Base-by-base conservation (phyloP, 1,140 invertebrate genomes). In the Pogonomyrmex californicus region DNA sequence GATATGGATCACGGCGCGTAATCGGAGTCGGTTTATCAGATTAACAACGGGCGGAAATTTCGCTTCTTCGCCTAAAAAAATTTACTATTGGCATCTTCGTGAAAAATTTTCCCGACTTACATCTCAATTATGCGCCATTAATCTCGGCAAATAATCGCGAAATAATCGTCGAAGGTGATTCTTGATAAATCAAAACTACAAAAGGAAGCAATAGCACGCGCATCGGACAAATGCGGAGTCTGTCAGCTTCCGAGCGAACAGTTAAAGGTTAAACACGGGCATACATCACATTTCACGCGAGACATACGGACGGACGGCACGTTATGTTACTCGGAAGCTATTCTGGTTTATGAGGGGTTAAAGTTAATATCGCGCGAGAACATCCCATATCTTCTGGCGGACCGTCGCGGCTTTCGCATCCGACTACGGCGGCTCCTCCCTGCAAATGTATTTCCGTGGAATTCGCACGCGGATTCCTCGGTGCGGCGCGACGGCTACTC, bases 391-490 rank as follows among this genome's bases (percentile, higher is more conserved):
- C 79, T 83, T 38, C 44, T 41, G 65, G 38, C 62, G 36, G 14
- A 54, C 54, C 62, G 2, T 70, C 38, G 63, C 65, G 12, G 63
- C 33, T 88, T 76, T 58, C 63, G 36, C 12, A 77, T 51, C 66
- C 44, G 4, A n/a, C 9, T 9, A 30, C 76, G 44, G 44, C 66
- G 68, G 58, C 60, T 86, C 86, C 66, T 65, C 82, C 36, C 44
- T n/a, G 56, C 44, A 51, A 83, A 77, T 79, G 87, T 73, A 90
- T 90, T 89, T 65, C 17, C 66, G n/a, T 41, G 88, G 78, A 89
- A 86, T 89, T 54, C 36, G 54, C 76, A 23, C 83, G 71, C 76
- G 87, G 89, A 90, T 89, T 77, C 87, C 66, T 70, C 62, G 70
- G 30, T 82, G 51, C 47, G 38, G 49, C 60, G 62, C 88, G 66